Conservation (phyloP, 2,888 invertebrate species). For the Cotesia congregata region DNA sequence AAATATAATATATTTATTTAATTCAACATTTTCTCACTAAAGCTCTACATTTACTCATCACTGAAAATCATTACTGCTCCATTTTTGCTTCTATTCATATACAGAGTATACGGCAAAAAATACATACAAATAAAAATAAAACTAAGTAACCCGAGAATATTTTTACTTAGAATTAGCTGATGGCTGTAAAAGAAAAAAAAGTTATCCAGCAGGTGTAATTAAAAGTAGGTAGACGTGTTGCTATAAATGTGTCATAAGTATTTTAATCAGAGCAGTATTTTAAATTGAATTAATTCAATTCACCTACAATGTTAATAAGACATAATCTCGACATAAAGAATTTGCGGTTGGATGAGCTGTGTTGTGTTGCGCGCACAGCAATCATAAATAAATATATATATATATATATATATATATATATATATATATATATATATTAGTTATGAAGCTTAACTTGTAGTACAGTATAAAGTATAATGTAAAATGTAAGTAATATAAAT, state of each 20-base stretch:
- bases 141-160: no score
- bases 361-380: not conserved
- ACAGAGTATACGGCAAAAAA: not conserved
- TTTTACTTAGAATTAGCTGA: not conserved
- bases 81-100: not conserved
- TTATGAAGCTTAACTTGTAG: no score
- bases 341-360: constrained; percentile 1
- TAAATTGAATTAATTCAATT: not conserved
- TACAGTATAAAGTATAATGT: no score
- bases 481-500: no score
- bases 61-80: constrained; percentile 1
- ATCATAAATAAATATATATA: no score
- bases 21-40: constrained; percentile 23
- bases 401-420: no score
- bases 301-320: constrained; percentile 11
- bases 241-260: not conserved
- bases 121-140: not conserved
- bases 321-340: not conserved
- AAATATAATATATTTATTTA: constrained; percentile 15
- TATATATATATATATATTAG: no score
- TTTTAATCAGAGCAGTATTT: not conserved
- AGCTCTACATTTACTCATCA: constrained; percentile 5
- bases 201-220: not conserved
- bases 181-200: not conserved
- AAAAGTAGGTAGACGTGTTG: not conserved